Conservation (phyloP, 2,888 invertebrate genomes). For the Leucozona laternaria region DNA sequence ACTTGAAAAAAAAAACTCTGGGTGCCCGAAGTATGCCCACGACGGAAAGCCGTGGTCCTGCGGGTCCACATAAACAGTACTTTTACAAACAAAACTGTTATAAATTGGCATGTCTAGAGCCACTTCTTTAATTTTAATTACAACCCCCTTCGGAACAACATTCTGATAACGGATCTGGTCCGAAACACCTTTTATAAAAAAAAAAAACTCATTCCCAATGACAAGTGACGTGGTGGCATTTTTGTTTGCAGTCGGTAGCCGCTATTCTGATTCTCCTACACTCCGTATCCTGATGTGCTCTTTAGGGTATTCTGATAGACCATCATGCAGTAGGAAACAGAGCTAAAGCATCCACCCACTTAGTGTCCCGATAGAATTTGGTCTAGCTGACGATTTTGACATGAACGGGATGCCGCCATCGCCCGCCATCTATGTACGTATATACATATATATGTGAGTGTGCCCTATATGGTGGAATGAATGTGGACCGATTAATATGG, state of each 20-base stretch:
- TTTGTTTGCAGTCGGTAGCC: slow-evolving; percentile 33
- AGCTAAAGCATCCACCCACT: slow-evolving; percentile 43
- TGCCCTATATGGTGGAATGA: slow-evolving; percentile 40
- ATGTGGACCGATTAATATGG: slow-evolving; percentile 72
- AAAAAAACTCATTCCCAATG: not conserved
- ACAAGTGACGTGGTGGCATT: slow-evolving; percentile 55
- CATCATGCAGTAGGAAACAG: not conserved
- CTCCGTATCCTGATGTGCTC: not conserved
- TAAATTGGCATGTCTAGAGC: too few relatives aligned
- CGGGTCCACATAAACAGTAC: too few relatives aligned
- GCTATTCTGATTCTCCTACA: slow-evolving; percentile 6
- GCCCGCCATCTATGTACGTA: not conserved
- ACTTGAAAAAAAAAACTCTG: too few relatives aligned
- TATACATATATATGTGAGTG: not conserved
- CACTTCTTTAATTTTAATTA: not conserved
- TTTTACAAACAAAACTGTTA: too few relatives aligned
- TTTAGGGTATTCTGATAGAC: not conserved
- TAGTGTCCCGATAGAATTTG: slow-evolving; percentile 43
- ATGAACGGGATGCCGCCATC: slow-evolving; percentile 42
- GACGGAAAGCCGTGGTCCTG: too few relatives aligned
- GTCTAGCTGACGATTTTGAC: slow-evolving; percentile 64
- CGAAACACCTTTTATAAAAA: not conserved
- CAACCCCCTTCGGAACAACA: not conserved
- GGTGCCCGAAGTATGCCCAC: too few relatives aligned
- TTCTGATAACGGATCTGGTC: not conserved